Conservation (phyloP, 1,140 invertebrate species). For the Spodoptera frugiperda region DNA sequence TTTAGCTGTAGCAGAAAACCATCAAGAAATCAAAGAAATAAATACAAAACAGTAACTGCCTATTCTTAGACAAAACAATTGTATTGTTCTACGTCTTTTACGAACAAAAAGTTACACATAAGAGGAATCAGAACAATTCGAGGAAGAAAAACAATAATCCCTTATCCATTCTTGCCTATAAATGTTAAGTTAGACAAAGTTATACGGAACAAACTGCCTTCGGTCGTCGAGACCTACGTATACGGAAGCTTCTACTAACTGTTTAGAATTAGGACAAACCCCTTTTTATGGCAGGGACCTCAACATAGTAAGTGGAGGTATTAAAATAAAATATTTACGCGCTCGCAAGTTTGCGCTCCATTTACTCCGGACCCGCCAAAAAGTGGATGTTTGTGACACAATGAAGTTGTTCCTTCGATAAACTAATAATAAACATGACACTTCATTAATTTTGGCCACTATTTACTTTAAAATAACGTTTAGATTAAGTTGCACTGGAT, state of each 20-base stretch:
- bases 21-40: background rate
- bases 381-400: constrained; percentile 1
- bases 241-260: constrained; percentile 26
- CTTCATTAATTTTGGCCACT: too few species aligned
- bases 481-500: too few species aligned
- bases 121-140: constrained; percentile 14
- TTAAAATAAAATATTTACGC: constrained; percentile 38
- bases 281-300: constrained; percentile 27
- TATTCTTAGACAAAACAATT: constrained; percentile 6
- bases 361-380: constrained; percentile 11
- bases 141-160: constrained; percentile 39
- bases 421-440: too few species aligned
- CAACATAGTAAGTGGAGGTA: constrained; percentile 12
- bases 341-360: constrained; percentile 1
- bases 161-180: constrained; percentile 34
- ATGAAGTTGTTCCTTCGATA: constrained; percentile 19
- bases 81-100: constrained; percentile 6
- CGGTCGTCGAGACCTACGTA: constrained; percentile 20
- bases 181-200: constrained; percentile 28
- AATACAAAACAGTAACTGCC: background rate
- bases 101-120: constrained; percentile 10
- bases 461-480: too few species aligned
- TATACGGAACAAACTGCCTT: constrained; percentile 35
- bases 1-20: background rate
- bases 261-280: constrained; percentile 40